Evolutionary conservation across 2,797 vertebrate species (phyloP).

Genomic region (Melanotaenia pygmaea): DNA sequence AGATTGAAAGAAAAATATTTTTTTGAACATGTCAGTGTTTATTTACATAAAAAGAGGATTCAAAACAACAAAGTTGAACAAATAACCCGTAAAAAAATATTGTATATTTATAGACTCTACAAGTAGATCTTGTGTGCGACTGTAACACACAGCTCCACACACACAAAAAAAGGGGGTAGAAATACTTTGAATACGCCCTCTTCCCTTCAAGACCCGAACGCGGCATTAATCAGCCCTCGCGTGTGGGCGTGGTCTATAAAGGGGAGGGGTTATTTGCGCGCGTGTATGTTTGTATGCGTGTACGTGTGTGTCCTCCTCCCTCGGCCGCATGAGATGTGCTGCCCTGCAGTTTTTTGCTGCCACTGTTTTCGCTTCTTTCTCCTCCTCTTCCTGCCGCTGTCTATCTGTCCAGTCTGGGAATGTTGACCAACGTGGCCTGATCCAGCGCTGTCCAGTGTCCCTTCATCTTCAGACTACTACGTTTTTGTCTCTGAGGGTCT

Average conservation of each 20-base stretch:
- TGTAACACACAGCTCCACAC: not conserved
- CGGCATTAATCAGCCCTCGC: constrained; percentile 63
- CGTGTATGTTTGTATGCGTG: constrained; percentile 25
- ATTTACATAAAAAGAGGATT: too few species aligned
- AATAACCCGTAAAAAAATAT: too few species aligned
- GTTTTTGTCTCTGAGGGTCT: constrained; percentile 24
- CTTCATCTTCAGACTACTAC: constrained; percentile 37
- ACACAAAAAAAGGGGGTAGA: not conserved
- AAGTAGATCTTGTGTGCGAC: too few species aligned
- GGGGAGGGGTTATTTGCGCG: constrained; percentile 63
- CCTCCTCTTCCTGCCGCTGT: constrained; percentile 28
- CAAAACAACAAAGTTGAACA: too few species aligned
- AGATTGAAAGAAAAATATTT: not conserved
- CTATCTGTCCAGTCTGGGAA: constrained; percentile 64
- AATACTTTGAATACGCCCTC: constrained; percentile 54
- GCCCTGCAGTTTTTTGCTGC: constrained; percentile 66
- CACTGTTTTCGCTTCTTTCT: constrained; percentile 59
- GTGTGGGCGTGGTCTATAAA: constrained; percentile 62
- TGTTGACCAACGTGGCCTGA: constrained; percentile 71
- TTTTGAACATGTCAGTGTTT: too few species aligned
- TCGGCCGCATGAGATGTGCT: constrained; percentile 72
- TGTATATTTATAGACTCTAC: too few species aligned
- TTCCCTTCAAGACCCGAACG: constrained; percentile 60
- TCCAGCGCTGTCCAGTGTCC: constrained; percentile 40
- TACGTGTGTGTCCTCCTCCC: constrained; percentile 38